phyloP scores from a whole-genome alignment of 2,113 vertebrate species.

The Strix uralensis region DNA sequence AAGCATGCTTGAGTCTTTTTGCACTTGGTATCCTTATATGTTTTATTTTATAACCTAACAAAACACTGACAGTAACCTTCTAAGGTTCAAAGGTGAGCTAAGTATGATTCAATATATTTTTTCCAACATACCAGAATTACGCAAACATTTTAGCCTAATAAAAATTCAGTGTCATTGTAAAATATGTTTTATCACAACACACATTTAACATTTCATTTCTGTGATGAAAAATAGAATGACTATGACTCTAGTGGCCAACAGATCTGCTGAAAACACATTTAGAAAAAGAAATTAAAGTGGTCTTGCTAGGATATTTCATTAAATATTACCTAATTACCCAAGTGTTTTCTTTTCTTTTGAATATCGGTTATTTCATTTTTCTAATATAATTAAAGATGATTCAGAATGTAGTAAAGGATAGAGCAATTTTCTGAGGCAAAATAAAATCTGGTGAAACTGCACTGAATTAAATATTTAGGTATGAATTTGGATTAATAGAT shows the following conservation, averaged over 20 bases:
- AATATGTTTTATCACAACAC: neutral
- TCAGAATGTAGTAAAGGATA: neutral
- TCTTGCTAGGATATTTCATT: neutral
- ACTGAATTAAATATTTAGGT: neutral
- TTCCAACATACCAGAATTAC: neutral
- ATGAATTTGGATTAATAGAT: neutral
- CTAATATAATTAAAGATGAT: neutral
- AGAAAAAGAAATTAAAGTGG: neutral
- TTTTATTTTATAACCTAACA: neutral
- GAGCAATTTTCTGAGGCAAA: neutral
- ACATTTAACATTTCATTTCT: neutral
- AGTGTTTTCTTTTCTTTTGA: neutral
- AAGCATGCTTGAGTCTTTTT: neutral
- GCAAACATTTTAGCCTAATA: neutral
- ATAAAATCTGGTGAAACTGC: neutral
- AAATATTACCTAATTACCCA: neutral
- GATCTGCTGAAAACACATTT: neutral
- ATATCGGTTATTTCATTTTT: neutral
- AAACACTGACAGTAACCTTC: neutral
- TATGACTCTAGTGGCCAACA: neutral
- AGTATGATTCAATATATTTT: neutral
- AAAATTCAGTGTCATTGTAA: neutral
- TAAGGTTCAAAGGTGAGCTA: neutral
- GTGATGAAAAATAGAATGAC: neutral
- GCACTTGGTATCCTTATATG: neutral